Base-by-base conservation (phyloP, 2,113 vertebrate genomes). In the Plectropomus leopardus region DNA sequence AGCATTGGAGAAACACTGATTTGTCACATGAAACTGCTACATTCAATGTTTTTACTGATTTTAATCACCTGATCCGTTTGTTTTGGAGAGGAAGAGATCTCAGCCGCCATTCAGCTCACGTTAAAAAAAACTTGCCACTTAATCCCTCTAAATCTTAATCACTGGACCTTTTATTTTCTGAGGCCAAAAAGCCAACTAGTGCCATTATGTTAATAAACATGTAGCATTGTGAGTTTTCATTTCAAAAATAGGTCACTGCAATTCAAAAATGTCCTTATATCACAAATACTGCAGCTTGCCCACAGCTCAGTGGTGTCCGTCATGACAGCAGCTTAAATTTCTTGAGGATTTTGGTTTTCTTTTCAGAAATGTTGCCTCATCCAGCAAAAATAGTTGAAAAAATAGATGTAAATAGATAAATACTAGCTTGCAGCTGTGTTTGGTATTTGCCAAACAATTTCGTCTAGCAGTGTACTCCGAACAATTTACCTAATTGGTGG, bases 401-500 rank as follows among this genome's bases (percentile, higher is more conserved):
- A 72, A 51, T 10, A 57, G 19, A 55, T 40, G 6, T 23, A 36
- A 72, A 51, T 11, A 58, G 23, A 63, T 40, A 28, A 47, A 60
- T n/a, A n/a, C 57, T 30, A 34, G 55, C 60, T 42, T 15, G 14
- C 50, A 84, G 63, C 36, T 60, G 61, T 48, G 53, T 60, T 7
- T 30, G 23, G 3, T 44, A 17, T 42, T 63, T 63, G 32, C 32
- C 9, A 15, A 54, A 36, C 7, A 5, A 21, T 55, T 50, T 51
- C 48, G 64, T 58, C 16, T 2, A 32, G 24, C 15, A 30, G 45
- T 30, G 40, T n/a, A 10, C 28, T 51, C 17, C 45, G n/a, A 58
- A 34, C 47, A 45, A 63, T 73, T 58, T 78, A 32, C 17, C 40
- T 32, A 17, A 57, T 61, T 32, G 72, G 24, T 30, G 42, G 54